Conservation (phyloP, 2,888 invertebrate genomes). For the Drosophila austrosaltans region DNA sequence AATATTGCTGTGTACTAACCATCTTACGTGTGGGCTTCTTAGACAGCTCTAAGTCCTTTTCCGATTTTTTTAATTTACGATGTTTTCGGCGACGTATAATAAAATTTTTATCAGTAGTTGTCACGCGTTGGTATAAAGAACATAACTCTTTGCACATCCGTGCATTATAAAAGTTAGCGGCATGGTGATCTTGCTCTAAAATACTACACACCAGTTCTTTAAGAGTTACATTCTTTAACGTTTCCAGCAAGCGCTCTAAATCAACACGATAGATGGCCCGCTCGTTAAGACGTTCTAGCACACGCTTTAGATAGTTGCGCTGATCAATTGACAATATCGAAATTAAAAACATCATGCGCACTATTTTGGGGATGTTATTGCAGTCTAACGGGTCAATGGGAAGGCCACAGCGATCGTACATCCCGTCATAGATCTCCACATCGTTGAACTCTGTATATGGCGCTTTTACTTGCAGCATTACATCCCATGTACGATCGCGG, state of each 20-base stretch:
- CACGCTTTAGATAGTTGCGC: slow-evolving; percentile 25
- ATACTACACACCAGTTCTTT: slow-evolving; percentile 53
- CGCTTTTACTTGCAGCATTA: slow-evolving; percentile 54
- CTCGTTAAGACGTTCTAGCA: slow-evolving; percentile 50
- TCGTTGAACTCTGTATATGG: slow-evolving; percentile 63
- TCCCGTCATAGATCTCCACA: slow-evolving; percentile 65
- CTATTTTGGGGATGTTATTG: slow-evolving; percentile 47
- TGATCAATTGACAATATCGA: slow-evolving; percentile 49
- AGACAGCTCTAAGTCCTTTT: not conserved
- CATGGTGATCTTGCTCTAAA: slow-evolving; percentile 30
- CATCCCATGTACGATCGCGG: slow-evolving; percentile 55
- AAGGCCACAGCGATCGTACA: slow-evolving; percentile 64
- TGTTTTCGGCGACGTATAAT: slow-evolving; percentile 19
- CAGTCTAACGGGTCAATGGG: slow-evolving; percentile 57
- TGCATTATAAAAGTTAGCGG: slow-evolving; percentile 26
- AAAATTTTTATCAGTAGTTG: slow-evolving; percentile 35
- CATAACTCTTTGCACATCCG: slow-evolving; percentile 44
- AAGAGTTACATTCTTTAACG: slow-evolving; percentile 30
- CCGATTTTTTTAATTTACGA: not conserved
- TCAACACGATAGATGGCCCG: slow-evolving; percentile 40
- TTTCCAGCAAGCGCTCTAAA: slow-evolving; percentile 38
- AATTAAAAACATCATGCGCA: slow-evolving; percentile 54
- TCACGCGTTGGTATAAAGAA: slow-evolving; percentile 40
- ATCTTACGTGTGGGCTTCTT: slow-evolving; percentile 6
- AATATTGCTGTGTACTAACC: not conserved